A percentile compares a stretch with the other conserved stretches of the same genome.
phyloP scores from a whole-genome alignment of 2,888 invertebrate genomes.

The Eilema depressum region DNA sequence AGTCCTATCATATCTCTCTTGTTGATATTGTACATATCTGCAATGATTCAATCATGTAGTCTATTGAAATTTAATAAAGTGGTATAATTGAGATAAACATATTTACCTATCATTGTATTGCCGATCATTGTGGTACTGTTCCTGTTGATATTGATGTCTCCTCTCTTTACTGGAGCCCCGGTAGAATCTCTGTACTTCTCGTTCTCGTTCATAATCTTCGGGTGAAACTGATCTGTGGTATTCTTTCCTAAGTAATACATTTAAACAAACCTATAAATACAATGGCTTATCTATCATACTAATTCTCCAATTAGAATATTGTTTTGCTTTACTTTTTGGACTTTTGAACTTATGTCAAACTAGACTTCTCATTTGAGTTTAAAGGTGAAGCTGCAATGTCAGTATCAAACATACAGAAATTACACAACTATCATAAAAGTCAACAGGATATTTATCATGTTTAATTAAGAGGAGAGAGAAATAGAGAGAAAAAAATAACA shows the following conservation, averaged over 20 bases:
- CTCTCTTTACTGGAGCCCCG: conserved; percentile 80
- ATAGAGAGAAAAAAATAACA: too few species aligned
- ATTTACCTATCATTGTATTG: conserved; percentile 71
- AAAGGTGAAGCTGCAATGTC: background rate
- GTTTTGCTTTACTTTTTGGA: too few species aligned
- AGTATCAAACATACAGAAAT: background rate
- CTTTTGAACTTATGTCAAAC: too few species aligned
- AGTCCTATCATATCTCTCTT: conserved; percentile 69
- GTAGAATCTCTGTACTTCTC: conserved; percentile 79
- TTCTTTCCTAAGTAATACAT: conserved; percentile 66
- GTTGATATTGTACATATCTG: conserved; percentile 69
- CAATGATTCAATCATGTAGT: conserved; percentile 51
- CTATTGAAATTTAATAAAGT: conserved; percentile 34
- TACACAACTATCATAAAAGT: too few species aligned
- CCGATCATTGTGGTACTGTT: conserved; percentile 69
- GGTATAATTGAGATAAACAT: conserved; percentile 18
- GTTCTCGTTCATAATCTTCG: conserved; percentile 71
- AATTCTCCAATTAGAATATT: too few species aligned
- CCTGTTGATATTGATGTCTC: conserved; percentile 66
- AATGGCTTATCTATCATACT: too few species aligned
- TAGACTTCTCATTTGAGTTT: background rate
- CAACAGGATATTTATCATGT: too few species aligned
- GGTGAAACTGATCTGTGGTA: conserved; percentile 68
- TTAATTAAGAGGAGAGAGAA: too few species aligned
- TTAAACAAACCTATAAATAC: background rate